phyloP scores from a whole-genome alignment of 2,888 invertebrate species.

The Aphidoletes aphidimyza region DNA sequence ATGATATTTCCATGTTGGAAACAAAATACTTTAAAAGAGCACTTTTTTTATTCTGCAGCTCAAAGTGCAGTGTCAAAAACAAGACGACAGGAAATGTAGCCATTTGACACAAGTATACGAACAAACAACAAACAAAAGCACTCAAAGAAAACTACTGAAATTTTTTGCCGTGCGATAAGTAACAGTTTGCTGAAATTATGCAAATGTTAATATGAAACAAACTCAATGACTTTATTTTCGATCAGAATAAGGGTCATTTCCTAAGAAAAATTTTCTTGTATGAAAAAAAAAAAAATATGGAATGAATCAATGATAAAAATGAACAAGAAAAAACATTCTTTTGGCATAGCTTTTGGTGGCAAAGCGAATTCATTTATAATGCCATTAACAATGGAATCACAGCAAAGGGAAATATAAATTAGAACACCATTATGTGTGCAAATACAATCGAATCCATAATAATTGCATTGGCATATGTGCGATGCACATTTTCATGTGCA shows the following conservation, averaged over 20 bases:
- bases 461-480: too few species aligned
- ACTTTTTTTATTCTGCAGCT: too few species aligned
- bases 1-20: background rate
- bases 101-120: conserved; percentile 5
- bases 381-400: background rate
- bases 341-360: background rate
- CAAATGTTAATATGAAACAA: background rate
- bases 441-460: background rate
- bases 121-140: background rate
- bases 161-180: background rate
- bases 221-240: background rate
- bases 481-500: background rate
- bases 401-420: background rate
- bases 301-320: background rate
- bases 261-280: too few species aligned
- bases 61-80: background rate
- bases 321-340: background rate
- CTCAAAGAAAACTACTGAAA: background rate
- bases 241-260: background rate
- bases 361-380: background rate
- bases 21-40: background rate
- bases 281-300: background rate
- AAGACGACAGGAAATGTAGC: background rate
- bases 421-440: background rate
- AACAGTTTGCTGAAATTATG: background rate